A percentile compares a stretch with the other conserved stretches of the same genome.
Conservation (phyloP, 2,797 vertebrate species). For the Paramormyrops hopkinsi region DNA sequence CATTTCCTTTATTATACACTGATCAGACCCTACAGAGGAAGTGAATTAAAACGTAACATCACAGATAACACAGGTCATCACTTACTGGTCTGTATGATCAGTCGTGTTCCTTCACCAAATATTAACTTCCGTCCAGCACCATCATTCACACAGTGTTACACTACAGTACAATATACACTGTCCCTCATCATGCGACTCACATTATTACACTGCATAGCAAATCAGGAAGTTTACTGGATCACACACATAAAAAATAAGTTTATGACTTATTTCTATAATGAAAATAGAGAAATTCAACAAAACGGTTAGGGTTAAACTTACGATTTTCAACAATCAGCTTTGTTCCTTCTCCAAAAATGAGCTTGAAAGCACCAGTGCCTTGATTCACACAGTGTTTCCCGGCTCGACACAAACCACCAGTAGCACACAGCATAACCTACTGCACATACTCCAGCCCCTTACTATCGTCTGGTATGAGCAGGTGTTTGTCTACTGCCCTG, state of each 20-base stretch:
- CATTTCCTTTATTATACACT: not conserved
- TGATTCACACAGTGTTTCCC: slow-evolving; percentile 3
- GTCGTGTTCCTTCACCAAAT: slow-evolving; percentile 23
- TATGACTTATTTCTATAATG: not conserved
- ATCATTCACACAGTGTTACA: slow-evolving; percentile 52
- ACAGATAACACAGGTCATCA: not conserved
- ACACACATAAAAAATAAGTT: not conserved
- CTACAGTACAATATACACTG: slow-evolving; percentile 46
- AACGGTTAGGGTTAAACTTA: slow-evolving; percentile 1
- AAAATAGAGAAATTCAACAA: not conserved
- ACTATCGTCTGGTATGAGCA: not conserved
- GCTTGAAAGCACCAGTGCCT: not conserved
- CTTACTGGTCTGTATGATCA: slow-evolving; percentile 31
- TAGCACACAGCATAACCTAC: not conserved
- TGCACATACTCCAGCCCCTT: not conserved
- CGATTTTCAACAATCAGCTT: slow-evolving; percentile 24
- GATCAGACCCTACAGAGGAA: not conserved
- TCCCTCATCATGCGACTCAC: not conserved
- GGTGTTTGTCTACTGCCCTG: not conserved
- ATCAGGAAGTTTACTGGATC: not conserved
- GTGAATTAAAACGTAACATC: not conserved
- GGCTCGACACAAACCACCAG: not conserved
- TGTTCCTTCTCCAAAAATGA: slow-evolving; percentile 27
- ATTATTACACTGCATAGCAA: not conserved
- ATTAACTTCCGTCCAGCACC: slow-evolving; percentile 20